Evolutionary conservation across 2,113 vertebrate species (phyloP).

Genomic region (Xiphophorus couchianus): DNA sequence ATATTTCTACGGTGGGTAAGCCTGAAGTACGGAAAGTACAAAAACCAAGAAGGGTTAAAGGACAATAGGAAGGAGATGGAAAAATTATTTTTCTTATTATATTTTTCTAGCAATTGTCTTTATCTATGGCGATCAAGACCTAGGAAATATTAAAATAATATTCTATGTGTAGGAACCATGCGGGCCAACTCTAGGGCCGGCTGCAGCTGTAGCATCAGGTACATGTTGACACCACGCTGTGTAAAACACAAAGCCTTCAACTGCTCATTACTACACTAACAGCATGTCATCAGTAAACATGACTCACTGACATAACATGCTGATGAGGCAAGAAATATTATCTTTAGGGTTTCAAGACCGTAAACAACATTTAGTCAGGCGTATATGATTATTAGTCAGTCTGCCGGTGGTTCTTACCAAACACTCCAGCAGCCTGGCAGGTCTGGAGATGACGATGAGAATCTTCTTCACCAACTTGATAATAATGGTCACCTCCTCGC

Average conservation of each 20-base stretch:
- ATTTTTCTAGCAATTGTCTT: not conserved
- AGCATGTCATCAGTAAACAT: slow-evolving; percentile 5
- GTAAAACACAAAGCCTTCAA: not conserved
- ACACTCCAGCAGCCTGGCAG: slow-evolving; percentile 92
- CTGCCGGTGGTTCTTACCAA: slow-evolving; percentile 79
- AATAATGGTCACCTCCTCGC: slow-evolving; percentile 89
- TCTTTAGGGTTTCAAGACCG: not conserved
- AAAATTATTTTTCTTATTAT: not conserved
- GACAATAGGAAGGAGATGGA: too few relatives aligned
- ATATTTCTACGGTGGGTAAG: not conserved
- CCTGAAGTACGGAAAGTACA: not conserved
- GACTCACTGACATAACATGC: slow-evolving; percentile 15
- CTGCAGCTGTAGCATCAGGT: not conserved
- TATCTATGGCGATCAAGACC: not conserved
- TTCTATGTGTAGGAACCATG: not conserved
- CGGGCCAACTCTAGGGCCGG: not conserved
- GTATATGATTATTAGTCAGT: not conserved
- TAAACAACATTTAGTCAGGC: not conserved
- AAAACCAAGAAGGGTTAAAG: too few relatives aligned
- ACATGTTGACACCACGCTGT: slow-evolving; percentile 4
- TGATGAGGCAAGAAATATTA: slow-evolving; percentile 9
- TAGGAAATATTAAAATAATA: not conserved
- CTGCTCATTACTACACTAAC: slow-evolving; percentile 14
- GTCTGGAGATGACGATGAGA: slow-evolving; percentile 92
- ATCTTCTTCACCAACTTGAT: slow-evolving; percentile 91